Evolutionary conservation across 2,888 invertebrate species (phyloP), one percentile per base, ranked within the genome.

Genomic region (Perizoma affinitatum): DNA sequence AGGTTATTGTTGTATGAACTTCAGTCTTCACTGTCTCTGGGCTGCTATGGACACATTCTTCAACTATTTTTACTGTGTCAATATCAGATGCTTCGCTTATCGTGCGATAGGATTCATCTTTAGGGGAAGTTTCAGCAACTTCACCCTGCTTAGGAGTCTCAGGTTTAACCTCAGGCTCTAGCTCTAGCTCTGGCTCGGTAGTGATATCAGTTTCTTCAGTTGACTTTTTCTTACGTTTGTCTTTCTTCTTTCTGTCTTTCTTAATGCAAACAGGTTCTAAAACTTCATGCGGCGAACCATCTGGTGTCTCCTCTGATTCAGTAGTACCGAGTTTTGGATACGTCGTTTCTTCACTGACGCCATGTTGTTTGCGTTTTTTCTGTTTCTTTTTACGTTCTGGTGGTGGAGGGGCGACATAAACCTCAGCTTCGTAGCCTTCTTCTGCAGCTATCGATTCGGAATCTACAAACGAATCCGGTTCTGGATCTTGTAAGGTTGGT

Each of bases 341-440:
- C 5, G 76, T 77, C 7, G 92, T 90, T 53, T 84, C 86, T 73
- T 91, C 90, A 66, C 90, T 91, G 3, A 78, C 67, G n/a, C 63
- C 83, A 43, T 82, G 83, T 56, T 80, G 73, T 63, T 85, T 89
- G 9, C 82, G 85, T 87, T 78, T 92, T 79, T 78, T 93, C 64
- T 84, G 93, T 78, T 84, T 95, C 90, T 82, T 94, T 93, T 73
- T 94, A 63, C 82, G 86, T 34, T 84, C 83, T 7, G 82, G 74
- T 42, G 67, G 54, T 6, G 76, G 65, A 60, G 73, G 76, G 36
- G 75, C 92, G 33, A 94, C 86, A 1, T 95, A 94, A 65, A 94
- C 93, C 74, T 95, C 96, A 7, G 95, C 94, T 78, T 96, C 96
- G 75, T 96, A 96, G n/a, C 96, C 96, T 63, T 91, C 91, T 76